Percentiles rank a stretch among this genome's conserved stretches.
These are phyloP conservation scores for Hyppa rectilinea DNA, from an alignment of 2,888 invertebrate genomes.

Conservation along the genomic window DNA sequence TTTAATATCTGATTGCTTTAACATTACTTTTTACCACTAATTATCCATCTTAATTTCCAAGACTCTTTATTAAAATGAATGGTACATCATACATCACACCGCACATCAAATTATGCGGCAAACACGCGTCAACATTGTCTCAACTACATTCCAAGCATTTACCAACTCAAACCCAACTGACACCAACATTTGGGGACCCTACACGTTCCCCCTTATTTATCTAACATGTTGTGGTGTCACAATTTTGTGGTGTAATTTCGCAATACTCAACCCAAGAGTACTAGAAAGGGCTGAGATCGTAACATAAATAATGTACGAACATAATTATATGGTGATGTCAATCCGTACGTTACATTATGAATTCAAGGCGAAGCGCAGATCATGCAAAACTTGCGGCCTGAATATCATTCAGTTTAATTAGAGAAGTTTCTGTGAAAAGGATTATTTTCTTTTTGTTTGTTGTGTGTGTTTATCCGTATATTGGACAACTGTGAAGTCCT, in stretches of 20 bases:
- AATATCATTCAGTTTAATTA: constrained; percentile 48
- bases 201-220: constrained; percentile 54
- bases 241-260: constrained; percentile 60
- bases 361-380: constrained; percentile 46
- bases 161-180: constrained; percentile 35
- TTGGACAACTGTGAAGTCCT: background rate
- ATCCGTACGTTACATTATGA: constrained; percentile 48
- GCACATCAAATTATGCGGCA: constrained; percentile 53
- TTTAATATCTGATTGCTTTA: background rate
- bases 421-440: constrained; percentile 11
- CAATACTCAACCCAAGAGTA: constrained; percentile 24
- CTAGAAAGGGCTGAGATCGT: constrained; percentile 39
- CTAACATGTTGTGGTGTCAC: constrained; percentile 28
- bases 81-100: no score
- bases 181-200: constrained; percentile 50
- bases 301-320: constrained; percentile 56
- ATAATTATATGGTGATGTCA: constrained; percentile 59
- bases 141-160: constrained; percentile 48
- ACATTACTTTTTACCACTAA: constrained; percentile 1
- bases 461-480: constrained; percentile 4
- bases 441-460: constrained; percentile 14
- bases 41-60: constrained; percentile 22
- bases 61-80: constrained; percentile 34
- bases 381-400: constrained; percentile 46
- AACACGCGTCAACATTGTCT: constrained; percentile 38